phyloP scores from a whole-genome alignment of 2,797 vertebrate genomes.

The Sebastes jordani region DNA sequence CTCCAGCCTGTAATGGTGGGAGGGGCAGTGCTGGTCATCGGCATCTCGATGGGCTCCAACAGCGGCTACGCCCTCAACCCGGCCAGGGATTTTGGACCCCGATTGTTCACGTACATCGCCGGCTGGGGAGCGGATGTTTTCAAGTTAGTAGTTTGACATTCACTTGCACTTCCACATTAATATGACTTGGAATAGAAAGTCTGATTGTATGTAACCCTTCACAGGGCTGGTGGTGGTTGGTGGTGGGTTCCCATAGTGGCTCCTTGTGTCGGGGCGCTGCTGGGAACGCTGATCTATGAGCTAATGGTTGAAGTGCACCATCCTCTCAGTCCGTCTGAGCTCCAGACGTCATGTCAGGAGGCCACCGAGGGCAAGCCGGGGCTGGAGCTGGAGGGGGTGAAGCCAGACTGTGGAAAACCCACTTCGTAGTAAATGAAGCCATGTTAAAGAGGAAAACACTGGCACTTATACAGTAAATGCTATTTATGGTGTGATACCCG shows the following conservation, averaged over 20 bases:
- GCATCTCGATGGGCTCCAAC: conserved; percentile 84
- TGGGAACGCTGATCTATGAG: conserved; percentile 86
- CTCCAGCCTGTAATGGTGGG: conserved; percentile 81
- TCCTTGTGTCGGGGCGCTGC: conserved; percentile 82
- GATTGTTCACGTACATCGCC: conserved; percentile 75
- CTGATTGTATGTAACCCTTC: neutral
- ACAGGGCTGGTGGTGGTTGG: conserved; percentile 85
- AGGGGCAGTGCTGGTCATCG: conserved; percentile 75
- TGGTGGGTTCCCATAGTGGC: conserved; percentile 93
- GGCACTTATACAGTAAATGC: neutral
- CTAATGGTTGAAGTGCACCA: conserved; percentile 84
- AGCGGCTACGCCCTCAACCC: conserved; percentile 85
- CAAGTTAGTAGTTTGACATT: conserved; percentile 62
- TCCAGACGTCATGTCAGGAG: conserved; percentile 31
- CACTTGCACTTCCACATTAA: neutral
- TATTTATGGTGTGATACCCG: neutral
- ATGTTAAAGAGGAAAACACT: neutral
- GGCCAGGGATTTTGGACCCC: conserved; percentile 82
- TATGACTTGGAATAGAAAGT: neutral
- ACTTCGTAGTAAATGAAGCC: neutral
- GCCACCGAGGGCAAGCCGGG: neutral
- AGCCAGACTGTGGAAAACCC: conserved; percentile 14
- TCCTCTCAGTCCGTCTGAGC: conserved; percentile 26
- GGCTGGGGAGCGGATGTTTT: conserved; percentile 84
- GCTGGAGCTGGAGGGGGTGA: conserved; percentile 54